A percentile compares a stretch with the other conserved stretches of the same genome.
Evolutionary conservation across 2,113 vertebrate genomes (phyloP).

Genomic region (Penelope pileata): DNA sequence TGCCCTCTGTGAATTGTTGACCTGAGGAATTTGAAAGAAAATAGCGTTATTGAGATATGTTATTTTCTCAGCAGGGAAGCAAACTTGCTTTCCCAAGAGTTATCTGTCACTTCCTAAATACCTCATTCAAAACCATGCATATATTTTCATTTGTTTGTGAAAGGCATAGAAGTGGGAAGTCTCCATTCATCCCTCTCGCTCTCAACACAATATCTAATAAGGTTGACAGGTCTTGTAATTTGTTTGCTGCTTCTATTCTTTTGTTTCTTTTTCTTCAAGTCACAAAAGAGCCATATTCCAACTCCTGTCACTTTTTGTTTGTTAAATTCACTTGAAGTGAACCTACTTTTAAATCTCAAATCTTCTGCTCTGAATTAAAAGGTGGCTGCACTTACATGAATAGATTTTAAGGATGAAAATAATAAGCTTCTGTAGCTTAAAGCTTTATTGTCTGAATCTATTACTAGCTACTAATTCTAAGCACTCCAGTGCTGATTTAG

Average conservation of each 20-base stretch:
- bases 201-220: background rate
- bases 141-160: slow-evolving; percentile 45
- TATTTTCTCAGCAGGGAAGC: slow-evolving; percentile 40
- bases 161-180: slow-evolving; percentile 18
- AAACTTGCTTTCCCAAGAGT: slow-evolving; percentile 36
- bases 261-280: background rate
- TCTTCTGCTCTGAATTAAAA: slow-evolving; percentile 50
- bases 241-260: slow-evolving; percentile 60
- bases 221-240: slow-evolving; percentile 47
- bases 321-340: slow-evolving; percentile 35
- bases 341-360: slow-evolving; percentile 43
- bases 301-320: slow-evolving; percentile 40
- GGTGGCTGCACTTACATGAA: slow-evolving; percentile 33
- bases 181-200: slow-evolving; percentile 38
- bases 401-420: slow-evolving; percentile 53
- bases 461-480: slow-evolving; percentile 29
- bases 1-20: background rate
- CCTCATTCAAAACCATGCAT: background rate
- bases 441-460: slow-evolving; percentile 39
- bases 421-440: slow-evolving; percentile 33
- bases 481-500: slow-evolving; percentile 1
- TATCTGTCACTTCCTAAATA: slow-evolving; percentile 38
- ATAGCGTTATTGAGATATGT: background rate
- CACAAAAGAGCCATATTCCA: slow-evolving; percentile 35
- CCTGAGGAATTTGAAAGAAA: background rate